Base-by-base conservation (phyloP, 2,888 invertebrate genomes). In the Drosophila peninsularis region DNA sequence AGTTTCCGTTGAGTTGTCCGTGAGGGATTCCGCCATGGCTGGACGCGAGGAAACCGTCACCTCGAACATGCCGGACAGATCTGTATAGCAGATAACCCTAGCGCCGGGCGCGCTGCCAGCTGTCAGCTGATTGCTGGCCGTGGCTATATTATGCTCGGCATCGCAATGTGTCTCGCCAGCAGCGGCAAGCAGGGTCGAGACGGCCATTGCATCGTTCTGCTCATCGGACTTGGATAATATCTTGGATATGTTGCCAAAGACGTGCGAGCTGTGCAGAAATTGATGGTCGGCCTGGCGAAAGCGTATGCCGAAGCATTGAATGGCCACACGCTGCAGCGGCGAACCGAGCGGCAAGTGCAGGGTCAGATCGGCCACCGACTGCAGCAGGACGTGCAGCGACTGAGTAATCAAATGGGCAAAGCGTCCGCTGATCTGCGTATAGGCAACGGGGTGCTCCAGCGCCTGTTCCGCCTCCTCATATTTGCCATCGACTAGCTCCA, bases 171-270 rank as follows among this genome's bases (percentile, higher is more conserved):
- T 75, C 17, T 90, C 84, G 13, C 34, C 50, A 57, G 75, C 34
- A 52, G 76, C 65, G 1, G 87, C 83, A 7, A 87, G 79, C 76
- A 91, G 78, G 10, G 87, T 88, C 3, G 93, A 92, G 3, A 91
- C 80, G 3, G 90, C 89, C 71, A 92, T 86, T 37, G 94, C 93
- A 80, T 93, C 94, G 11, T 93, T 93, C 37, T 93, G 96, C 82
- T 98, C 98, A 90, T 98, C 98, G 1, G 97, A 96, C 79, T 97
- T 96, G 1, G 98, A 98, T 58, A 99, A 93, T 68, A 98, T 98
- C 93, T 98, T 97, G 90, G 98, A 98, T 85, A 99, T 98, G 91
- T 98, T 98, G 90, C 96, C 98, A 92, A 99, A 98, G 11, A 99
- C 98, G 92, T 97, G 97, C 68, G 97, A 96, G 58, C 90, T 91